Evolutionary conservation across 2,113 vertebrate species (phyloP).

Genomic region (Pteruthius melanotis): DNA sequence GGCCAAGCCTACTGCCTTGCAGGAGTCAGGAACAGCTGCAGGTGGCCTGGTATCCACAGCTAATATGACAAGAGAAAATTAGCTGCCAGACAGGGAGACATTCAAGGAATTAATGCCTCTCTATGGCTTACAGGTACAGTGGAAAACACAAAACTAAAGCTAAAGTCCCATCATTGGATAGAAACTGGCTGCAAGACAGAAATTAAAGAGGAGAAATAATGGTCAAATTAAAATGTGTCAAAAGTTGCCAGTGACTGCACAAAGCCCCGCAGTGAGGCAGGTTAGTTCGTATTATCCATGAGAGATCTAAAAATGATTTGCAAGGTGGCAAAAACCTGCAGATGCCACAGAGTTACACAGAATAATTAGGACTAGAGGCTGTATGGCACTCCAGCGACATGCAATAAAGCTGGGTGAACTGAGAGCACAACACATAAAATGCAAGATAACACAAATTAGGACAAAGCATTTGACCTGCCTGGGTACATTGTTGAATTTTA

Average conservation of each 20-base stretch:
- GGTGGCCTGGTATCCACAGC: background rate
- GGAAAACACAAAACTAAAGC: background rate
- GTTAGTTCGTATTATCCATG: background rate
- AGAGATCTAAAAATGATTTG: background rate
- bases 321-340: background rate
- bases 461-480: background rate
- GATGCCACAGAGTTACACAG: background rate
- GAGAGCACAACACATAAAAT: background rate
- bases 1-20: background rate
- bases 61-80: background rate
- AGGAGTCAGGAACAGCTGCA: background rate
- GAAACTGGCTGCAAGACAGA: background rate
- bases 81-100: background rate
- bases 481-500: background rate
- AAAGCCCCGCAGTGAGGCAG: background rate
- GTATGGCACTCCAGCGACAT: background rate
- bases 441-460: background rate
- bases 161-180: background rate
- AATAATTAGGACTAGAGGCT: background rate
- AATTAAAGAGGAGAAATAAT: background rate
- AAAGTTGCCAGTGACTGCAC: background rate
- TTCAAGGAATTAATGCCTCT: background rate
- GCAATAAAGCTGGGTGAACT: background rate
- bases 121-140: background rate
- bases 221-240: background rate